These are phyloP conservation scores for Celastrina argiolus DNA, from an alignment of 2,888 invertebrate species.

Conservation along the genomic window DNA sequence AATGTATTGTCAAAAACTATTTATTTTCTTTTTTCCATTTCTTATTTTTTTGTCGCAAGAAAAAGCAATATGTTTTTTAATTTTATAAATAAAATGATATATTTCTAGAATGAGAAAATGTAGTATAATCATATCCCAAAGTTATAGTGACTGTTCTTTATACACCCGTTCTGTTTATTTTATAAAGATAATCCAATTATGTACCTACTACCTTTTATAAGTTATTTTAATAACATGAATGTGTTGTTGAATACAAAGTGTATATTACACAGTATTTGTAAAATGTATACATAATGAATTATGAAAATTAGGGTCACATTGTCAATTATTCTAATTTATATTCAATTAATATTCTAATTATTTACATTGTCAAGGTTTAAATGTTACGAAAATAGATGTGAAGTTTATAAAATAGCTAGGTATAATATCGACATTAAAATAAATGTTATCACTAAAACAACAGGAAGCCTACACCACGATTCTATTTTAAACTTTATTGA, in stretches of 20 bases:
- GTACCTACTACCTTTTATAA: not conserved
- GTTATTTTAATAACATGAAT: not conserved
- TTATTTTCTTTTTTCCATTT: too few relatives aligned
- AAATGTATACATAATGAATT: not conserved
- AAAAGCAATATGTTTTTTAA: too few relatives aligned
- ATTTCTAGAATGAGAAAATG: too few relatives aligned
- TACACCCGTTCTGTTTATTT: too few relatives aligned
- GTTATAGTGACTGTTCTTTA: too few relatives aligned
- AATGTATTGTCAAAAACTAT: too few relatives aligned
- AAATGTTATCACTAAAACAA: too few relatives aligned
- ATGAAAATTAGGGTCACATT: not conserved
- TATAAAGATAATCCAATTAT: too few relatives aligned
- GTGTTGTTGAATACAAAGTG: not conserved
- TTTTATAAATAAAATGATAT: not conserved
- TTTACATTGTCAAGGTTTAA: not conserved
- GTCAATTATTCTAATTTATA: not conserved
- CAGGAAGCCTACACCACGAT: too few relatives aligned
- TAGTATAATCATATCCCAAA: too few relatives aligned
- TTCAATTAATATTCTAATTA: not conserved
- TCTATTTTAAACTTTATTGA: too few relatives aligned
- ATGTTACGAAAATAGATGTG: not conserved
- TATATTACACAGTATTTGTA: not conserved
- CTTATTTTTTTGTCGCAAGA: too few relatives aligned
- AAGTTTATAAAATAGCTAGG: not conserved
- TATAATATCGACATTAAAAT: not conserved